Evolutionary conservation across 2,888 invertebrate genomes (phyloP).

Genomic region (Mythimna albipuncta): DNA sequence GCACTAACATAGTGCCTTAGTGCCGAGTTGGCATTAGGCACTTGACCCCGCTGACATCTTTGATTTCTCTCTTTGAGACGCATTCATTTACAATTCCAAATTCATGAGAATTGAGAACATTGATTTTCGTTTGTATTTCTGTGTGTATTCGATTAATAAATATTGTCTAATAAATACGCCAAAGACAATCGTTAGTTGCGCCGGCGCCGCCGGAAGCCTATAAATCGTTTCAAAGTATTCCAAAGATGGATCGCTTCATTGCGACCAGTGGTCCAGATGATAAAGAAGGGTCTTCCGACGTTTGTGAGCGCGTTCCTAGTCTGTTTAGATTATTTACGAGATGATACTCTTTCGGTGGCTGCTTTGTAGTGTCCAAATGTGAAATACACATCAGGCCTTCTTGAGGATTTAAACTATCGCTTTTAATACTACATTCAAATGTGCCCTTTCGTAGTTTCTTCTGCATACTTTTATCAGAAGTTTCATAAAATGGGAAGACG

Average conservation of each 20-base stretch:
- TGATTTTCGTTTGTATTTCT: neutral
- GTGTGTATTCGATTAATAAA: slow-evolving; percentile 8
- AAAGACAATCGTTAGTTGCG: slow-evolving; percentile 49
- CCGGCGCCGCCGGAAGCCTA: slow-evolving; percentile 60
- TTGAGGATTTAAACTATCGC: neutral
- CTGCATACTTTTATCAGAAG: neutral
- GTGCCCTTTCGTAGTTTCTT: neutral
- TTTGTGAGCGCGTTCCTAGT: slow-evolving; percentile 62
- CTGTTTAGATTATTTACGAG: slow-evolving; percentile 67
- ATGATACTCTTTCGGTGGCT: slow-evolving; percentile 66
- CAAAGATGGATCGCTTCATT: slow-evolving; percentile 71
- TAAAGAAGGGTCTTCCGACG: slow-evolving; percentile 70
- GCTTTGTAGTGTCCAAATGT: slow-evolving; percentile 48
- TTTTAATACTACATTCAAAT: neutral
- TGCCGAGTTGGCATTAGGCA: neutral
- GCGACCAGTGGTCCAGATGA: slow-evolving; percentile 64
- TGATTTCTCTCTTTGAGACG: slow-evolving; percentile 2
- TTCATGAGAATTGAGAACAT: neutral
- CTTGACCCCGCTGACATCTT: slow-evolving; percentile 5
- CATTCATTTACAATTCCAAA: neutral
- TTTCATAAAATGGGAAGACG: too few relatives aligned
- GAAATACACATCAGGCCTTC: slow-evolving; percentile 9
- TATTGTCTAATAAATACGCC: slow-evolving; percentile 40
- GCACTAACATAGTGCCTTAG: neutral
- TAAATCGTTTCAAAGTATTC: slow-evolving; percentile 66